Conservation (phyloP, 2,888 invertebrate species). For the Cylindroiulus punctatus region DNA sequence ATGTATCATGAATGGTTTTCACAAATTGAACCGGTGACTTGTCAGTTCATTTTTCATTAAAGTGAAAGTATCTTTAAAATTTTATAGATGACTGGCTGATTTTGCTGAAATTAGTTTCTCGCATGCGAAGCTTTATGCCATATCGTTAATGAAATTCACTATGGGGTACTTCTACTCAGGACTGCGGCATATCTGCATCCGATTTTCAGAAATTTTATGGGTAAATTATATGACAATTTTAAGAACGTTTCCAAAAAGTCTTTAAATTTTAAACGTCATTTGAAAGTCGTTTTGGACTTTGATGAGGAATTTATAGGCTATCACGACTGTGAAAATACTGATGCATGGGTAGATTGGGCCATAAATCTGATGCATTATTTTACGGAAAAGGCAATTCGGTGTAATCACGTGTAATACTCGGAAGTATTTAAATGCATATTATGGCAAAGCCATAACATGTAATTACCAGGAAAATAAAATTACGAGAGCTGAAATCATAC, state of each 20-base stretch:
- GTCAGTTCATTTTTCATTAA: constrained; percentile 39
- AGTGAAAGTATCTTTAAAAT: constrained; percentile 9
- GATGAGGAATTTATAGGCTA: constrained; percentile 28
- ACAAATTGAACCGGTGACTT: constrained; percentile 8
- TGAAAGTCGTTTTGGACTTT: constrained; percentile 22
- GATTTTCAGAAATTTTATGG: neutral
- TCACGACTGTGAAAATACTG: neutral
- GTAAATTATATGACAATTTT: constrained; percentile 19
- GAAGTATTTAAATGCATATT: too few relatives aligned
- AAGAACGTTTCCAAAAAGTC: constrained; percentile 31
- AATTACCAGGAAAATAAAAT: neutral
- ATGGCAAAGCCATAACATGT: neutral
- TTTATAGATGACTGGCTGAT: constrained; percentile 23
- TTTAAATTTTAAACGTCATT: constrained; percentile 21
- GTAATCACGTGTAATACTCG: neutral
- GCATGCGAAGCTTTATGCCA: neutral
- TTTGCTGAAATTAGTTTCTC: neutral
- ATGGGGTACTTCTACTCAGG: neutral
- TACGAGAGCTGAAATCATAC: neutral
- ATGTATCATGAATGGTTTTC: neutral
- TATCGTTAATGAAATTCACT: constrained; percentile 4
- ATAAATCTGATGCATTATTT: constrained; percentile 23
- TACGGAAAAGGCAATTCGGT: neutral
- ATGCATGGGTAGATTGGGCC: neutral
- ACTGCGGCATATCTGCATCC: neutral